Percentiles rank a stretch among this genome's conserved stretches.
Evolutionary conservation across 2,113 vertebrate species (phyloP).

Genomic region (Macquaria ambigua): DNA sequence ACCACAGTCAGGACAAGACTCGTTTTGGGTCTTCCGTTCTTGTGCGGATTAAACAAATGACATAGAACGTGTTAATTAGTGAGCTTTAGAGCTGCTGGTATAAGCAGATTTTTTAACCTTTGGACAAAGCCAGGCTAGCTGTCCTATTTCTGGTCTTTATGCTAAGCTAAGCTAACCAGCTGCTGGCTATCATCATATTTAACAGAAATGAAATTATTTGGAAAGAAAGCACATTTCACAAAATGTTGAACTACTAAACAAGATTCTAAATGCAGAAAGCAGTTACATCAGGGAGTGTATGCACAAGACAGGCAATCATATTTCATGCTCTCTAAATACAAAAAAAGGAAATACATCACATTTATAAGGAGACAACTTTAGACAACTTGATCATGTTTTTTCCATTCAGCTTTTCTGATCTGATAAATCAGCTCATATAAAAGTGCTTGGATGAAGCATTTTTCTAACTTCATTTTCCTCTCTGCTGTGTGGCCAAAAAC

Average conservation of each 20-base stretch:
- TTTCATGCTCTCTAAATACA: constrained; percentile 1
- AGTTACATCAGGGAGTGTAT: neutral
- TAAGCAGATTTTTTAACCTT: neutral
- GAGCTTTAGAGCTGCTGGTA: neutral
- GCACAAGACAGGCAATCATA: neutral
- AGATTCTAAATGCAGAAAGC: neutral
- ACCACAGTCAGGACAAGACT: neutral
- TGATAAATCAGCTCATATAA: constrained; percentile 28
- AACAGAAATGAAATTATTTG: neutral
- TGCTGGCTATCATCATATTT: neutral
- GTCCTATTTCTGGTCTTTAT: neutral
- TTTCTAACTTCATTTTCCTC: constrained; percentile 53
- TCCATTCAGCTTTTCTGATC: constrained; percentile 26
- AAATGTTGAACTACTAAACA: neutral
- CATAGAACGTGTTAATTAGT: neutral
- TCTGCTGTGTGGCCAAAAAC: constrained; percentile 46
- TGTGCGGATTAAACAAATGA: too few species aligned
- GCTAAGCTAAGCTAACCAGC: neutral
- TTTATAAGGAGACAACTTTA: too few species aligned
- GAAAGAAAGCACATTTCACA: constrained; percentile 3
- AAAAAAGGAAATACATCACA: neutral
- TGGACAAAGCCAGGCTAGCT: neutral
- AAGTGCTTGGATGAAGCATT: constrained; percentile 29
- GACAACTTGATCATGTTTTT: constrained; percentile 24
- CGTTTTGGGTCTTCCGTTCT: neutral